Evolutionary conservation across 2,797 vertebrate genomes (phyloP).

Genomic region (Euthynnus affinis): DNA sequence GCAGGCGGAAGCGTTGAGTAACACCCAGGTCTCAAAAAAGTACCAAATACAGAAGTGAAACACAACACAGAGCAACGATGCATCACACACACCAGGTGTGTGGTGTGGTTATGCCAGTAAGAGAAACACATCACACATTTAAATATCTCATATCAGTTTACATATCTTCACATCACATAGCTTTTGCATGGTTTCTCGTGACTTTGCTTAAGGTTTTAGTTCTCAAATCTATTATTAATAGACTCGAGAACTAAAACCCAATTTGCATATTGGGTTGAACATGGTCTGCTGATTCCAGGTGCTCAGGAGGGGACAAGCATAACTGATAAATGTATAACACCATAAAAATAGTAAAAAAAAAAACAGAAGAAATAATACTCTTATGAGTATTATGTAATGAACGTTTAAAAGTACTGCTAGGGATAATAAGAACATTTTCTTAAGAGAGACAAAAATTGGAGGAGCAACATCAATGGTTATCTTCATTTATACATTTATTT

Average conservation of each 20-base stretch:
- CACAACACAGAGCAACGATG: conserved; percentile 50
- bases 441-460: neutral
- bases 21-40: conserved; percentile 57
- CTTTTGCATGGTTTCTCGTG: neutral
- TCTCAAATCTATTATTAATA: conserved; percentile 38
- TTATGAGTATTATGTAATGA: neutral
- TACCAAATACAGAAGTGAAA: conserved; percentile 75
- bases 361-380: neutral
- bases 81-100: conserved; percentile 74
- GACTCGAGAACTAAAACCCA: conserved; percentile 16
- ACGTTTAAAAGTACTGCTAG: neutral
- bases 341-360: neutral
- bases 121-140: conserved; percentile 57
- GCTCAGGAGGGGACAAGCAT: conserved; percentile 21
- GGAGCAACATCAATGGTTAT: neutral
- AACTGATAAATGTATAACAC: neutral
- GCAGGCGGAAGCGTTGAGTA: conserved; percentile 67
- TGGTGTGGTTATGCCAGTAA: conserved; percentile 57
- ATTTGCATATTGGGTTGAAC: conserved; percentile 46
- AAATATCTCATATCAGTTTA: conserved; percentile 63
- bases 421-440: neutral
- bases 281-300: conserved; percentile 55
- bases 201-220: conserved; percentile 39
- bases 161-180: conserved; percentile 14
- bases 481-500: conserved; percentile 56